Percentiles rank a stretch among this genome's conserved stretches.
Evolutionary conservation across 2,888 invertebrate species (phyloP).

Genomic region (Lepeophtheirus nordmannii): DNA sequence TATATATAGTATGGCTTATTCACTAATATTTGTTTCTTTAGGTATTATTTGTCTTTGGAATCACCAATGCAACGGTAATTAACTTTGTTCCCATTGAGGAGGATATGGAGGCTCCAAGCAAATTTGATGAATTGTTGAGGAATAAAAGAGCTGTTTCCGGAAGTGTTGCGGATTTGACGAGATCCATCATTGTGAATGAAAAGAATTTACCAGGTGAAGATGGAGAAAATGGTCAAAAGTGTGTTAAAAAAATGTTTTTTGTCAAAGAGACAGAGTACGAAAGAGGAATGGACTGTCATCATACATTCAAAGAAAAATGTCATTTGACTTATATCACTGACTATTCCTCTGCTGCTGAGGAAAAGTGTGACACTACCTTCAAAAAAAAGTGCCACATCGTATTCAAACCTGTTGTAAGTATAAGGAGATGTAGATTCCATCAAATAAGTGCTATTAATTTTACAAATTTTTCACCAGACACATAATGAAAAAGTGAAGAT

Average conservation of each 20-base stretch:
- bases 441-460: not conserved
- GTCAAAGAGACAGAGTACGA: not conserved
- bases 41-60: no score
- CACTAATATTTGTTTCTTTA: no score
- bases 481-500: not conserved
- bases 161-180: not conserved
- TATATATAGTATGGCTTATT: no score
- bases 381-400: not conserved
- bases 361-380: not conserved
- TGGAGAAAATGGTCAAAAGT: not conserved
- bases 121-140: no score
- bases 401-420: not conserved
- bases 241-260: not conserved
- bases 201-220: not conserved
- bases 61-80: no score
- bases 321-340: not conserved
- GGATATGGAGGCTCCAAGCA: no score
- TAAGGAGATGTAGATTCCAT: no score
- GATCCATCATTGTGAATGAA: not conserved
- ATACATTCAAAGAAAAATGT: not conserved
- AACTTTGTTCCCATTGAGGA: no score
- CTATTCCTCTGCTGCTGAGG: not conserved
- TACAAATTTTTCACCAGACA: not conserved
- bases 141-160: not conserved
- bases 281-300: slow-evolving; percentile 2